Evolutionary conservation across 1,140 invertebrate species (phyloP).

Genomic region (Trichomalopsis sarcophagae): DNA sequence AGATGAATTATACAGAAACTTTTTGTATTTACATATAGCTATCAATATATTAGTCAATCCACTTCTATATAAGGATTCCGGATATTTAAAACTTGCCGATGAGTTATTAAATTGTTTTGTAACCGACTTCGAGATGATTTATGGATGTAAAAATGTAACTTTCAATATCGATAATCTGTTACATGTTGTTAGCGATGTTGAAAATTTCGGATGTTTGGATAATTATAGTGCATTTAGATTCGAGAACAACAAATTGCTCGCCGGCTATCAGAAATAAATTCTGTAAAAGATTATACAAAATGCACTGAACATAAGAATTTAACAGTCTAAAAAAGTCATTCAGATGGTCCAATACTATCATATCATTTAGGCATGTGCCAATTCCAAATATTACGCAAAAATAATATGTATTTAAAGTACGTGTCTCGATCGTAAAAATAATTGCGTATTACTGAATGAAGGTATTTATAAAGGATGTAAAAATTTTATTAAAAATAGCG

Average conservation of each 20-base stretch:
- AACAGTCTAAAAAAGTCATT: too few species aligned
- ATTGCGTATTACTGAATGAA: not conserved
- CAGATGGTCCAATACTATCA: too few species aligned
- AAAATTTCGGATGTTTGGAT: conserved; percentile 67
- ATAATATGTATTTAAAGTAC: not conserved
- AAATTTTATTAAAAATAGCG: not conserved
- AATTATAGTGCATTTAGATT: conserved; percentile 66
- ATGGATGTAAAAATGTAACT: conserved; percentile 57
- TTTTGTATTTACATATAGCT: conserved; percentile 14
- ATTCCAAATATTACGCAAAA: not conserved
- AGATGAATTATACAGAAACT: not conserved
- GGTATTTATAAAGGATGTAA: not conserved
- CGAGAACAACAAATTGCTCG: conserved; percentile 67
- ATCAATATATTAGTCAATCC: conserved; percentile 71
- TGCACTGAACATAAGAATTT: too few species aligned
- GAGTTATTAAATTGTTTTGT: conserved; percentile 56
- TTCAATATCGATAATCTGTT: conserved; percentile 62
- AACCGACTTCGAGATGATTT: conserved; percentile 51
- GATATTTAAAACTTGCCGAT: conserved; percentile 42
- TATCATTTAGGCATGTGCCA: not conserved
- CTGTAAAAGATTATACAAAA: too few species aligned
- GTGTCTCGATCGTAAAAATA: not conserved
- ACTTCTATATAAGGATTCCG: conserved; percentile 62
- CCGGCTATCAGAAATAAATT: too few species aligned
- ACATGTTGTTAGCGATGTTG: conserved; percentile 41